Conservation (phyloP, 2,888 invertebrate species). For the Leptothorax acervorum region DNA sequence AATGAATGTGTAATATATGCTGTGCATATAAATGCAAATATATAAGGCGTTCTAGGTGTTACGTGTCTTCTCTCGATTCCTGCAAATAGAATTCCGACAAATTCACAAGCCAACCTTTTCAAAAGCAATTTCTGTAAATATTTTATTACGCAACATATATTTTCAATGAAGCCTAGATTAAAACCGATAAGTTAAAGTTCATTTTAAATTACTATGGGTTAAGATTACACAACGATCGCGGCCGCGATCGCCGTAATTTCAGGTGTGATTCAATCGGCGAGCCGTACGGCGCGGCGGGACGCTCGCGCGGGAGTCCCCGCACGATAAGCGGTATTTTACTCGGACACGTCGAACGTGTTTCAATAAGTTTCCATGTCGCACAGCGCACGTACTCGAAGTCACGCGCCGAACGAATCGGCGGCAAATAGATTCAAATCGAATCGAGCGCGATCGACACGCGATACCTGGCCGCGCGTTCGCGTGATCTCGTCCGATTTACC, state of each 20-base stretch:
- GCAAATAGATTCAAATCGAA: conserved; percentile 51
- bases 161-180: background rate
- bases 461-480: conserved; percentile 59
- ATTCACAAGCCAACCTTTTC: background rate
- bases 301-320: conserved; percentile 5
- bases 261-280: conserved; percentile 6
- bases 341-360: conserved; percentile 38
- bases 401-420: conserved; percentile 48
- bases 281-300: background rate
- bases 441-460: conserved; percentile 50
- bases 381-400: conserved; percentile 39
- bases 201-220: background rate
- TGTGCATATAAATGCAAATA: background rate
- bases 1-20: conserved; percentile 10
- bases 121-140: background rate
- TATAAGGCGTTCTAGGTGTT: background rate
- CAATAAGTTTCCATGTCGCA: conserved; percentile 51
- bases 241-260: conserved; percentile 13
- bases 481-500: conserved; percentile 69
- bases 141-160: background rate
- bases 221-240: conserved; percentile 10
- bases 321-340: conserved; percentile 37
- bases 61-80: background rate
- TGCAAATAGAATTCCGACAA: background rate
- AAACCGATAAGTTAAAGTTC: conserved; percentile 11